Conservation (phyloP, 92 coral and sea anemone species). For the Bergia sp. region DNA sequence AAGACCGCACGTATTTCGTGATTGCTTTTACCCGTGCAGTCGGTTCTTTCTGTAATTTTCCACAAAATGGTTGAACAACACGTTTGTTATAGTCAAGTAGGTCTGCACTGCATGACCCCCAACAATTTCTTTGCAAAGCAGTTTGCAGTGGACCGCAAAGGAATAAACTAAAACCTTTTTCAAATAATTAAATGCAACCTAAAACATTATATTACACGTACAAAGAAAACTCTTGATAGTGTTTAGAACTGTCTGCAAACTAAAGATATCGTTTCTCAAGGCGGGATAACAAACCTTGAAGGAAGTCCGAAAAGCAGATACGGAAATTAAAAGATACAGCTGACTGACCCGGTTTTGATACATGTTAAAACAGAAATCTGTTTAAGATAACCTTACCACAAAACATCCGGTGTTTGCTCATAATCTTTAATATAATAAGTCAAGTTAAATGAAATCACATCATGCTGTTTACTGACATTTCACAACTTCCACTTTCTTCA, state of each 20-base stretch:
- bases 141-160: constrained; percentile 46
- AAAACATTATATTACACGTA: background rate
- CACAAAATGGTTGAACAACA: constrained; percentile 5
- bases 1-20: constrained; percentile 40
- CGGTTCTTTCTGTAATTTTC: background rate
- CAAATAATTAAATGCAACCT: background rate
- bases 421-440: background rate
- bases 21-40: constrained; percentile 18
- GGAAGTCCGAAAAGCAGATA: constrained; percentile 37
- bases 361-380: constrained; percentile 41
- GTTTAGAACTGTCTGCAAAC: background rate
- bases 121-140: constrained; percentile 28
- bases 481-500: background rate
- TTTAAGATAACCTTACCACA: constrained; percentile 33
- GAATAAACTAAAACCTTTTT: constrained; percentile 3
- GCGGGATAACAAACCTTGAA: constrained; percentile 15
- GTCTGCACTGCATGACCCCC: constrained; percentile 32
- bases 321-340: constrained; percentile 30
- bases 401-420: constrained; percentile 36
- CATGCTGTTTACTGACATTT: constrained; percentile 2
- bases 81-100: constrained; percentile 23
- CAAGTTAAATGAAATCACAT: background rate
- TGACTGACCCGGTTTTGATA: constrained; percentile 9
- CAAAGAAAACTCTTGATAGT: background rate
- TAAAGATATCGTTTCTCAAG: background rate